Percentiles rank a stretch among this genome's conserved stretches.
phyloP scores from a whole-genome alignment of 2,797 vertebrate genomes.

The Thalassophryne amazonica region DNA sequence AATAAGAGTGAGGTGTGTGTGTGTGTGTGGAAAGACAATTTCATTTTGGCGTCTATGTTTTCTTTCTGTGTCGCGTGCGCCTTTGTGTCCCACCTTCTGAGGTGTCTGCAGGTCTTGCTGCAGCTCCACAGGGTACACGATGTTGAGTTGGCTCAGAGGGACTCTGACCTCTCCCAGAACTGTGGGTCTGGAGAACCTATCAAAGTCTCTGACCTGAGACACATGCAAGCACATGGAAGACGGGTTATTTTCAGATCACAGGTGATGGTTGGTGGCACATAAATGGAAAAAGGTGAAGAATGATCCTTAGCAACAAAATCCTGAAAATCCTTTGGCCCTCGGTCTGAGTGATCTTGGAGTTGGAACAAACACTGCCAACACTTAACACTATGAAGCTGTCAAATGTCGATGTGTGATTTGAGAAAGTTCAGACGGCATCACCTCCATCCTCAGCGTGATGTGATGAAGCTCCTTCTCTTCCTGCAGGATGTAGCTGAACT shows the following conservation, averaged over 20 bases:
- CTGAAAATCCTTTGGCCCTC: too few species aligned
- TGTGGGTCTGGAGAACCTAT: conserved; percentile 78
- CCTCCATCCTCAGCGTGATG: conserved; percentile 74
- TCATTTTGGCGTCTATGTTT: neutral
- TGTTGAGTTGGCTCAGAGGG: conserved; percentile 58
- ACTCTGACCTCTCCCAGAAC: conserved; percentile 75
- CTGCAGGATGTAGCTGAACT: conserved; percentile 70
- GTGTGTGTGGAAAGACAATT: neutral
- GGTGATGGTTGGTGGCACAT: too few species aligned
- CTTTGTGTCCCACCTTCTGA: conserved; percentile 48
- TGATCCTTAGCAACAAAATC: too few species aligned
- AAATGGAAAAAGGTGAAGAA: too few species aligned
- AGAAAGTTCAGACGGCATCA: conserved; percentile 36
- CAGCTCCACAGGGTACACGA: conserved; percentile 71
- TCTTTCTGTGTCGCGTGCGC: neutral
- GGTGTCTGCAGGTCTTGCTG: conserved; percentile 69
- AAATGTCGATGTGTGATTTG: neutral
- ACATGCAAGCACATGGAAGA: conserved; percentile 8
- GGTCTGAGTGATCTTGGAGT: too few species aligned
- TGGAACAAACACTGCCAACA: too few species aligned
- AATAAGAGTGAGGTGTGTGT: too few species aligned
- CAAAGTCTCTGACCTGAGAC: conserved; percentile 76
- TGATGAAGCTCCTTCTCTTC: conserved; percentile 44
- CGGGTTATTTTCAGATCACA: too few species aligned
- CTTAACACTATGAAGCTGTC: neutral